These are phyloP conservation scores for Melanogrammus aeglefinus DNA, from an alignment of 2,797 vertebrate species.

Conservation along the genomic window DNA sequence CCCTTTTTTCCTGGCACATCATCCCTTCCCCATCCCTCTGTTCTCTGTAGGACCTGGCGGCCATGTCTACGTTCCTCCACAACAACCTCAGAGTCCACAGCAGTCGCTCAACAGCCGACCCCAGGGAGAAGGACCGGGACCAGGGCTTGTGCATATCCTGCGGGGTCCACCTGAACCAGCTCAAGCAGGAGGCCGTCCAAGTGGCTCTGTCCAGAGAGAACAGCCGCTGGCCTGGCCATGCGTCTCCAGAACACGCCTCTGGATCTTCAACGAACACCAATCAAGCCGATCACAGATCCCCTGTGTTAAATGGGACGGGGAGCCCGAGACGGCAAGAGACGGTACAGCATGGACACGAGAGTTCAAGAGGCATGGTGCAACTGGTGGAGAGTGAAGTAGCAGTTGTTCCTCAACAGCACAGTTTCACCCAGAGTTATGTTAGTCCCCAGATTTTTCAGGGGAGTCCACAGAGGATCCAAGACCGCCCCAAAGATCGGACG, in stretches of 20 bases:
- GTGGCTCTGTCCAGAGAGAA: constrained; percentile 86
- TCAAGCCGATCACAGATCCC: neutral
- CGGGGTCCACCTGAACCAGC: constrained; percentile 83
- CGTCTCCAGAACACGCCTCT: constrained; percentile 67
- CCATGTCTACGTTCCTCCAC: constrained; percentile 82
- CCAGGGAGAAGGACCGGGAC: constrained; percentile 77
- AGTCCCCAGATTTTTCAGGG: neutral
- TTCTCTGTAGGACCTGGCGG: constrained; percentile 77
- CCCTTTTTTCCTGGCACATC: neutral
- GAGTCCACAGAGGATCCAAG: neutral
- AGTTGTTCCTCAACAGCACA: neutral
- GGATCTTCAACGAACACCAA: constrained; percentile 56
- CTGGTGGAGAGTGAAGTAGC: neutral
- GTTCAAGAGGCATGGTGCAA: constrained; percentile 33
- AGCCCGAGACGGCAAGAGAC: constrained; percentile 44
- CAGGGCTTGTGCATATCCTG: constrained; percentile 83
- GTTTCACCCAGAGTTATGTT: neutral
- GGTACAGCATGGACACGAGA: constrained; percentile 43
- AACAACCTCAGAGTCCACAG: constrained; percentile 89
- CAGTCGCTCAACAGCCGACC: constrained; percentile 74
- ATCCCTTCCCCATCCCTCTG: constrained; percentile 25
- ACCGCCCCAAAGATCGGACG: neutral
- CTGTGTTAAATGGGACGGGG: neutral
- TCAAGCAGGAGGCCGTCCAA: constrained; percentile 93
- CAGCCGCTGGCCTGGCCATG: constrained; percentile 74